Base-by-base conservation (phyloP, 35 echinoderm and acorn worm species). In the Diadema setosum region DNA sequence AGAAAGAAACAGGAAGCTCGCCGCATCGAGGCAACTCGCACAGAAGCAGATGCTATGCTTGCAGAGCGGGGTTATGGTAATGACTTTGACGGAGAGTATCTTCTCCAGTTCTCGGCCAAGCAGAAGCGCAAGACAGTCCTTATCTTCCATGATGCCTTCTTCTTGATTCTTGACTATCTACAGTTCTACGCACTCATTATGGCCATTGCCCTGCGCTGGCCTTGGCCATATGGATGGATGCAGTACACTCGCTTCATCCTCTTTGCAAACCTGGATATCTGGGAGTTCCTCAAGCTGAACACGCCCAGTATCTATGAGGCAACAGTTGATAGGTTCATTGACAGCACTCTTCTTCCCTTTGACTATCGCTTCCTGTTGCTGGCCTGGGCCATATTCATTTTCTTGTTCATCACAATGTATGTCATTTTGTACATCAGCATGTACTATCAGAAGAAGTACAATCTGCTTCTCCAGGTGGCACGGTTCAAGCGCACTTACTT, bases 241-340 rank as follows among this genome's bases (percentile, higher is more conserved):
- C 57, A 89, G 29, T 21, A 81, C 25, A 92, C 92, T 25, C 46
- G 92, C 14, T 98, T 91, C 75, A 36, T 87, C 16, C 84, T 98
- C 41, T 70, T 94, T 33, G 74, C 85, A 41, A 98, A 98, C 56
- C 57, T 98, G 3, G 96, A 98, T 61, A 64, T 98, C n/a, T 98
- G 96, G 96, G 96, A 98, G 56, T 89, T 98, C 43, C 21, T 94
- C 11, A 98, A 98, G 83, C 46, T 98, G 75, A 91, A 87, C 45
- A 85, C 81, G 46, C 84, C 89, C 12, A 82, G 82, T 46, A 90
- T 98, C 11, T 89, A 85, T 80, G 52, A 94, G 24, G 65, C 96
- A 14, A 91, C 89, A 4, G 70, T 63, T 73, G 64, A 92, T 48
- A 65, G 83, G 12, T 98, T 94, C 63, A 98, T 98, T 33, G 80